phyloP scores from a whole-genome alignment of 2,888 invertebrate species.

The Chaetogeoica ovagalla region DNA sequence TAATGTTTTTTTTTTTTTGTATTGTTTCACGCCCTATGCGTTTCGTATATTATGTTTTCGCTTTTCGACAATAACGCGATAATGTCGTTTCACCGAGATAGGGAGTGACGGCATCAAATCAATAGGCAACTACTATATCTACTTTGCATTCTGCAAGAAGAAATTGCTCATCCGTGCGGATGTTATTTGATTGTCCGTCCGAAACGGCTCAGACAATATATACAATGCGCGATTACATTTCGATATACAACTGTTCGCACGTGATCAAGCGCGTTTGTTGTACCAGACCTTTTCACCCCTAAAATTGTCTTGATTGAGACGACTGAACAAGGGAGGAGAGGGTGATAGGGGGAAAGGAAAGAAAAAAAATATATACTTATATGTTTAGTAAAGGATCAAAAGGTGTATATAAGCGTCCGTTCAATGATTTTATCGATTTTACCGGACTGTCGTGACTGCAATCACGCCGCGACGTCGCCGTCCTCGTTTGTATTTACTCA shows the following conservation, averaged over 20 bases:
- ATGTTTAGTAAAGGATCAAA: conserved; percentile 39
- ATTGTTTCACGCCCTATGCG: neutral
- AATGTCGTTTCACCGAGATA: neutral
- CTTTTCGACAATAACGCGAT: neutral
- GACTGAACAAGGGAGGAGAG: neutral
- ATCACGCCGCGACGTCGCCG: conserved; percentile 1
- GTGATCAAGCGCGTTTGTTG: conserved; percentile 49
- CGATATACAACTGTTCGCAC: conserved; percentile 27
- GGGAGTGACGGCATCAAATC: conserved; percentile 8
- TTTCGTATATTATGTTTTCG: neutral
- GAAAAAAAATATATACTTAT: conserved; percentile 4
- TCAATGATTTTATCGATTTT: conserved; percentile 37
- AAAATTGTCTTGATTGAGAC: conserved; percentile 42
- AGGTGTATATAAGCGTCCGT: neutral
- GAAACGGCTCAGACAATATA: conserved; percentile 25
- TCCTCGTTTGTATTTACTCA: conserved; percentile 25
- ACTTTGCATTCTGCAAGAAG: conserved; percentile 40
- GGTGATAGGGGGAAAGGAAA: conserved; percentile 10
- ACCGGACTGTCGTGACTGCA: conserved; percentile 30
- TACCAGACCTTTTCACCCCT: conserved; percentile 48
- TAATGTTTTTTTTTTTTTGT: neutral
- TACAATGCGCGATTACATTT: conserved; percentile 17
- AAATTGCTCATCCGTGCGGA: conserved; percentile 27
- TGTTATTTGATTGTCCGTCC: conserved; percentile 51
- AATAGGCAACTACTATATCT: conserved; percentile 19